A percentile compares a stretch with the other conserved stretches of the same genome.
These are phyloP conservation scores for Andricus curvator DNA, from an alignment of 2,888 invertebrate genomes.

Conservation along the genomic window DNA sequence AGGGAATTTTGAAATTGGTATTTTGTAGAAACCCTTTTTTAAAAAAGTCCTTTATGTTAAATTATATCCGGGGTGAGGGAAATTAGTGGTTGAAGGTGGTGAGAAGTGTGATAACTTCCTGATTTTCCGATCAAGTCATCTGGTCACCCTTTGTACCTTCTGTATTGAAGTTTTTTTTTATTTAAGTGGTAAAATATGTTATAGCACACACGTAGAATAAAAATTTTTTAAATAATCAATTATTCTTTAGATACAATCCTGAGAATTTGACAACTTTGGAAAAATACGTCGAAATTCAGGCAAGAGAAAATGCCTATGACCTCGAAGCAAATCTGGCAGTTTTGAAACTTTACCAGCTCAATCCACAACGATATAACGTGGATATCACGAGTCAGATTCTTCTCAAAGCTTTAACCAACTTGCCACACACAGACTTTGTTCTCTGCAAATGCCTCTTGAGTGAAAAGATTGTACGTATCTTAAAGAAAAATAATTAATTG, in stretches of 20 bases:
- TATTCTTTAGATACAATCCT: slow-evolving; percentile 91
- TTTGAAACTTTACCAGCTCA: slow-evolving; percentile 97
- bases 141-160: background rate
- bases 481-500: background rate
- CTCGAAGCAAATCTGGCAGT: slow-evolving; percentile 98
- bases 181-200: too few relatives aligned
- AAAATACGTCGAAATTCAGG: slow-evolving; percentile 95
- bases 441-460: slow-evolving; percentile 97
- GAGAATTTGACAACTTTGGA: slow-evolving; percentile 95
- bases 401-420: slow-evolving; percentile 96
- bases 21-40: too few relatives aligned
- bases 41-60: too few relatives aligned
- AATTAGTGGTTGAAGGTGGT: too few relatives aligned
- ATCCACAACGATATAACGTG: slow-evolving; percentile 91
- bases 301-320: slow-evolving; percentile 95
- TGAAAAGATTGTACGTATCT: slow-evolving; percentile 82
- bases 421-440: slow-evolving; percentile 98
- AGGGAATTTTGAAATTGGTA: too few relatives aligned
- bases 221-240: background rate
- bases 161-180: background rate
- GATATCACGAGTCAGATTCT: slow-evolving; percentile 94
- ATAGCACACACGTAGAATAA: too few relatives aligned
- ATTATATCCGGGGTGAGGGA: too few relatives aligned
- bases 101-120: too few relatives aligned
- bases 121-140: too few relatives aligned